Evolutionary conservation across 1,140 invertebrate species (phyloP), one percentile per base, ranked within the genome.

Genomic region (Caenorhabditis remanei): DNA sequence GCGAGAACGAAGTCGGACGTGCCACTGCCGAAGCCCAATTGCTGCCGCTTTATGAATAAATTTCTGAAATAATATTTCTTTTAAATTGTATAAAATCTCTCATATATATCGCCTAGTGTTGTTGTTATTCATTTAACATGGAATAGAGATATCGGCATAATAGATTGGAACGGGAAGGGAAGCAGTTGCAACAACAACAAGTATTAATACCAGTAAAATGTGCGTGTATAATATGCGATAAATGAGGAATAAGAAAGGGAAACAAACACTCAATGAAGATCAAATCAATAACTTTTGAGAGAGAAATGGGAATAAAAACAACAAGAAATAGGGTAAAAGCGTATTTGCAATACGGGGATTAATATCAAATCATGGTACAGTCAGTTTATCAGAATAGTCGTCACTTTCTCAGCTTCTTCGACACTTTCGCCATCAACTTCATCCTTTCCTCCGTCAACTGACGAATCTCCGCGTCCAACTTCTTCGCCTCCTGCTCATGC

Each of bases 1-100:
- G 89, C 24, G 91, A 92, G 58, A 92, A 92, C 85, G 91, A 92
- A 88, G 90, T 93, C 24, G 91, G 92, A 16, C 85, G 91, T 40
- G 91, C 91, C 41, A 90, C 92, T 58, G 91, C 91, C 24, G 89
- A 84, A 50, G 91, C 90, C 41, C 84, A 88, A 21, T 71, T 91
- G 16, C 88, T 91, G 32, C 91, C 91, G 13, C 55, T 84, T 21
- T 85, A 85, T 55, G 67, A 71, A 56, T 86, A n/a, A 56, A 79
- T 82, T n/a, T 85, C 14, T 53, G n/a, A 16, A 19, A 24, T 87
- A 84, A 63, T 32, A 24, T 32, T 14, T 63, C 50, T 11, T 53
- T 4, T 67, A 65, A 85, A 6, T 61, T 75, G 71, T 79, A 53
- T 75, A 83, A 83, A 56, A 43, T 8, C 55, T 11, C 6, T 50